phyloP scores from a whole-genome alignment of 1,140 invertebrate species.

The Tetraneura akinire region DNA sequence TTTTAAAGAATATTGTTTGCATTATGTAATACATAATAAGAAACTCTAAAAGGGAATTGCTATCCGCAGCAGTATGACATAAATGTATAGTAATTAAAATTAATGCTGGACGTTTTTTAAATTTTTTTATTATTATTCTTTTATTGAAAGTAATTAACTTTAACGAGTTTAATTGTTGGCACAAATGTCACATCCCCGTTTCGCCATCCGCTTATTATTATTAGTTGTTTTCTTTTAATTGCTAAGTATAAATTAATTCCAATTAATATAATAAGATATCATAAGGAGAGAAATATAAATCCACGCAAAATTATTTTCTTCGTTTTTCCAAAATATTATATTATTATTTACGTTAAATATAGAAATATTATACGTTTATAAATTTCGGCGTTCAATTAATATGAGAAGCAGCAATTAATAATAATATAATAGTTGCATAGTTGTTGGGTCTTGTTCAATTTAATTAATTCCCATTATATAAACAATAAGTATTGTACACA shows the following conservation, averaged over 20 bases:
- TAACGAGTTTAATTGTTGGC: constrained; percentile 52
- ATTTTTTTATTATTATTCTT: constrained; percentile 52
- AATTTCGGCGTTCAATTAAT: no score
- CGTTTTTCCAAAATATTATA: background rate
- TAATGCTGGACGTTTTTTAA: constrained; percentile 50
- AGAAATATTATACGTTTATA: no score
- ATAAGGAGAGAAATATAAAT: constrained; percentile 42
- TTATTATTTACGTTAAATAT: no score
- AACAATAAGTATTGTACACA: no score
- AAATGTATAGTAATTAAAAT: constrained; percentile 51
- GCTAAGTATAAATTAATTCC: constrained; percentile 51
- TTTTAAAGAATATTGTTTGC: constrained; percentile 15
- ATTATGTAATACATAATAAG: constrained; percentile 37
- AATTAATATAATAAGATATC: constrained; percentile 51
- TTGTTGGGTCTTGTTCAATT: background rate
- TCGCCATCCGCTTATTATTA: constrained; percentile 50
- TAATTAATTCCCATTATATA: background rate
- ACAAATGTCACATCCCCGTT: constrained; percentile 52
- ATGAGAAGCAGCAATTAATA: no score
- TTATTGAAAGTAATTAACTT: constrained; percentile 52
- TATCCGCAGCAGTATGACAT: constrained; percentile 45
- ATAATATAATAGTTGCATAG: no score
- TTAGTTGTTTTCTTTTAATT: constrained; percentile 52
- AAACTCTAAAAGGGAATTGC: constrained; percentile 46
- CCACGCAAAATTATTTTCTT: background rate